Evolutionary conservation across 2,797 vertebrate genomes (phyloP).

Genomic region (Brotula barbata): DNA sequence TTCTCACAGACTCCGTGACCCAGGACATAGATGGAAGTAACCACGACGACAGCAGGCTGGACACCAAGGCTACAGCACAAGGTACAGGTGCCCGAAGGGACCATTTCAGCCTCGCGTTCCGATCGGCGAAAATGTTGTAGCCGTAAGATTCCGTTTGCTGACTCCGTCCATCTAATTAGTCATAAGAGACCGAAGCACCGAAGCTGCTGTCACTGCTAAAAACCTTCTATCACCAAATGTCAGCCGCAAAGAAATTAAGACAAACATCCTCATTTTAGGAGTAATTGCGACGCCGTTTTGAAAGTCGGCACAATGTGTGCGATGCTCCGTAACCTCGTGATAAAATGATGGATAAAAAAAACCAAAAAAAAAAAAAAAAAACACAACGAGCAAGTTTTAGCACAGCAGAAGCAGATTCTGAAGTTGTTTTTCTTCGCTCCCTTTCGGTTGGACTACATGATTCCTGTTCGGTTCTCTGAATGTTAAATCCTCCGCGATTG

Average conservation of each 20-base stretch:
- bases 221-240: conserved; percentile 20
- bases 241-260: conserved; percentile 24
- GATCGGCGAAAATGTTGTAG: background rate
- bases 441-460: too few species aligned
- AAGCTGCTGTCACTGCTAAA: conserved; percentile 34
- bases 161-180: conserved; percentile 1
- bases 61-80: conserved; percentile 91
- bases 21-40: conserved; percentile 90
- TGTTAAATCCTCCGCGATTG: too few species aligned
- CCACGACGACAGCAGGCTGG: conserved; percentile 71
- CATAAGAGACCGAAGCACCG: background rate
- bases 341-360: too few species aligned
- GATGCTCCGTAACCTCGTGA: too few species aligned
- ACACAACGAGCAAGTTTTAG: too few species aligned
- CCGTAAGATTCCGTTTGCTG: background rate
- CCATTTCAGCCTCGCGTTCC: background rate
- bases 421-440: too few species aligned
- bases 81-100: conserved; percentile 83
- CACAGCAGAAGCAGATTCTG: too few species aligned
- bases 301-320: too few species aligned
- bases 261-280: conserved; percentile 5
- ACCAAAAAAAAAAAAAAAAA: too few species aligned
- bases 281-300: background rate
- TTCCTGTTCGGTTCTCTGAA: too few species aligned
- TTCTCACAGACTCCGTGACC: conserved; percentile 90